These are phyloP conservation scores for Eupithecia subfuscata DNA, from an alignment of 2,888 invertebrate genomes.

Conservation along the genomic window DNA sequence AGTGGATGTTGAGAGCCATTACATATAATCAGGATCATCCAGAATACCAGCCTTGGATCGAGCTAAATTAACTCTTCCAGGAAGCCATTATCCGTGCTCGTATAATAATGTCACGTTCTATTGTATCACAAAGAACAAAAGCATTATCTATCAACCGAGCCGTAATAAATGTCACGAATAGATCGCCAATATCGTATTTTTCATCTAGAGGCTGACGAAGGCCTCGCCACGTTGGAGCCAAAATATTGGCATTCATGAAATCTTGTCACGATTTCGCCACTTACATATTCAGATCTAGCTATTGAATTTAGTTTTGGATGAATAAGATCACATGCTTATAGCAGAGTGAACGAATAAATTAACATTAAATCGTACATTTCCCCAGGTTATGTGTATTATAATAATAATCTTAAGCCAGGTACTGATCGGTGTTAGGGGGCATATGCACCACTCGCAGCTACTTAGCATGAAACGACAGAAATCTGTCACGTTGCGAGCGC, in stretches of 20 bases:
- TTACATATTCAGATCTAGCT: neutral
- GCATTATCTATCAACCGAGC: constrained; percentile 1
- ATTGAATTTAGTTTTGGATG: neutral
- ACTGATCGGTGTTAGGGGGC: no score
- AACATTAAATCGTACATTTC: neutral
- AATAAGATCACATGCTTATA: neutral
- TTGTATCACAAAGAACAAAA: neutral
- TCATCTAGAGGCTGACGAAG: constrained; percentile 5
- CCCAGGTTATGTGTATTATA: neutral
- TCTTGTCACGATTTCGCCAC: neutral
- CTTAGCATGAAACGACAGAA: no score
- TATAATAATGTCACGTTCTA: neutral
- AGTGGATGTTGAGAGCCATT: no score
- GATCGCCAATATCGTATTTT: neutral
- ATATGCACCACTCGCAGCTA: no score
- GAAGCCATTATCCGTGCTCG: no score
- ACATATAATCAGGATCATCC: no score
- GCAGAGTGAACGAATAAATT: neutral
- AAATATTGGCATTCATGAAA: constrained; percentile 10
- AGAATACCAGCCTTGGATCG: no score
- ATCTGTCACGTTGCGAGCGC: no score
- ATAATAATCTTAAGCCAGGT: neutral
- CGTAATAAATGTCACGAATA: neutral
- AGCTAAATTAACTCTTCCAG: no score
- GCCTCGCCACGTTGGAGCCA: constrained; percentile 7